Evolutionary conservation across 2,797 vertebrate genomes (phyloP).

Genomic region (Saxicola maurus): DNA sequence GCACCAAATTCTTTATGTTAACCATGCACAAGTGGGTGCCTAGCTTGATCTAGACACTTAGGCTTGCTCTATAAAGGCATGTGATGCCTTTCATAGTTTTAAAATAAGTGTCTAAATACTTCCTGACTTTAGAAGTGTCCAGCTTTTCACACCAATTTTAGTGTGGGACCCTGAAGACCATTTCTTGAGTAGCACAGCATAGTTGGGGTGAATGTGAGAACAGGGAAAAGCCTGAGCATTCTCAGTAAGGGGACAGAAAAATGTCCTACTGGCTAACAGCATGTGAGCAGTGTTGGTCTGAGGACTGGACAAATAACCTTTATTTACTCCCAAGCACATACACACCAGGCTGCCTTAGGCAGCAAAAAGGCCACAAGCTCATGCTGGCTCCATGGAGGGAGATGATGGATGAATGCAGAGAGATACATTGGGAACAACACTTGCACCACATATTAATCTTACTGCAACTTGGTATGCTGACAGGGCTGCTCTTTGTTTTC

Average conservation of each 20-base stretch:
- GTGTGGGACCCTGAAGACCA: neutral
- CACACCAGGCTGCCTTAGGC: slow-evolving; percentile 16
- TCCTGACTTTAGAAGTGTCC: neutral
- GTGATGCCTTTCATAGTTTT: neutral
- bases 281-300: neutral
- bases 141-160: neutral
- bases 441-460: slow-evolving; percentile 50
- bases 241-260: neutral
- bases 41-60: neutral
- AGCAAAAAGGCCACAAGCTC: neutral
- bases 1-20: neutral
- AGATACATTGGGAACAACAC: slow-evolving; percentile 34
- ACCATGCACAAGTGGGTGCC: neutral
- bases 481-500: slow-evolving; percentile 45
- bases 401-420: slow-evolving; percentile 42
- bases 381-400: neutral
- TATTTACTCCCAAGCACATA: neutral
- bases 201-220: neutral
- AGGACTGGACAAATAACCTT: neutral
- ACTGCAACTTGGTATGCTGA: slow-evolving; percentile 31
- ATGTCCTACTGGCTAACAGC: neutral
- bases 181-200: neutral
- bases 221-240: neutral
- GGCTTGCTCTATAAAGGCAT: neutral
- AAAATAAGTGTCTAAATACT: neutral